phyloP scores from a whole-genome alignment of 2,888 invertebrate species.

The Phyto melanocephala region DNA sequence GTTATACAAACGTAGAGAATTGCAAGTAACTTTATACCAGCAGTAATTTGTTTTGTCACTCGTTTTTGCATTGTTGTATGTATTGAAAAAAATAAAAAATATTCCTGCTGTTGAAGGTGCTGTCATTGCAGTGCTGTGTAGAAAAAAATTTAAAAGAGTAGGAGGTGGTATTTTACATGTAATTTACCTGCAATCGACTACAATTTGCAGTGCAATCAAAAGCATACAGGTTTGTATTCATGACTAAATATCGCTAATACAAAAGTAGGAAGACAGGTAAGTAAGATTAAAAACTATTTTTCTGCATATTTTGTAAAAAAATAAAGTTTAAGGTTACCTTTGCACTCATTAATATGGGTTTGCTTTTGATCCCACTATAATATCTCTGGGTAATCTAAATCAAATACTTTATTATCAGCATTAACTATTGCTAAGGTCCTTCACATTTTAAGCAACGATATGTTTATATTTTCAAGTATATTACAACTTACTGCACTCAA shows the following conservation, averaged over 20 bases:
- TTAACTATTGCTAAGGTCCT: too few species aligned
- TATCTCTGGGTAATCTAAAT: too few species aligned
- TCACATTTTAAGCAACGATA: too few species aligned
- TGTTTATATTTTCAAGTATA: background rate
- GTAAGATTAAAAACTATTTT: too few species aligned
- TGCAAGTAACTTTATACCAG: background rate
- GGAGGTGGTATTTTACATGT: slow-evolving; percentile 42
- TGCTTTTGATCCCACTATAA: too few species aligned
- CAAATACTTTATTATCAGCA: too few species aligned
- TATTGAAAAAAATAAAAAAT: slow-evolving; percentile 1
- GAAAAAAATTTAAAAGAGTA: slow-evolving; percentile 30
- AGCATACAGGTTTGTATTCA: background rate
- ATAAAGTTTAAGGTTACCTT: too few species aligned
- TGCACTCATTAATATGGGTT: too few species aligned
- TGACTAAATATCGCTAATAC: slow-evolving; percentile 14
- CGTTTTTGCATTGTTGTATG: background rate
- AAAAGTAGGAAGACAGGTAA: too few species aligned
- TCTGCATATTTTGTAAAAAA: too few species aligned
- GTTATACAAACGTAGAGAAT: background rate
- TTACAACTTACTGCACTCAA: background rate
- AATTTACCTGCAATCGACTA: slow-evolving; percentile 23
- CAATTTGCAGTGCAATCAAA: slow-evolving; percentile 25
- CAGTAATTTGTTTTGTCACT: background rate
- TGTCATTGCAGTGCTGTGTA: background rate
- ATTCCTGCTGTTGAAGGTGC: background rate